Conservation (phyloP, 2,113 vertebrate species). For the Illadopsis cleaveri region DNA sequence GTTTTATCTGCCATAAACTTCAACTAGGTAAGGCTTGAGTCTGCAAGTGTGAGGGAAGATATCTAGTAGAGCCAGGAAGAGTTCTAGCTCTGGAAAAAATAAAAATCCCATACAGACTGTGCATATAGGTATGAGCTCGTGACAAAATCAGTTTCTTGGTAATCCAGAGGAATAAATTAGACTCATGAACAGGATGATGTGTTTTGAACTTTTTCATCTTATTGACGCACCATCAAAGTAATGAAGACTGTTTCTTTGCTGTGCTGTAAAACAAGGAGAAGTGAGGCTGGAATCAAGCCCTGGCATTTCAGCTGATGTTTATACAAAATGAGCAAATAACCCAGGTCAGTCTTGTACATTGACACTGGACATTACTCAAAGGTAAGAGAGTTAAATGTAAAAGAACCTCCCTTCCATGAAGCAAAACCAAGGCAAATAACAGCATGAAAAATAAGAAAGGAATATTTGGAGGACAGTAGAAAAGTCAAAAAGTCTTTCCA, state of each 20-base stretch:
- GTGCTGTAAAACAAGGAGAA: background rate
- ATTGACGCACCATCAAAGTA: background rate
- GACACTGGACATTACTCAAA: background rate
- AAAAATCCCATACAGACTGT: background rate
- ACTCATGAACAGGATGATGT: background rate
- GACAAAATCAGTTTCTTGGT: background rate
- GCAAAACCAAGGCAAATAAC: background rate
- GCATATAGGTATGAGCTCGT: rapidly evolving
- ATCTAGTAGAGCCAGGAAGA: background rate
- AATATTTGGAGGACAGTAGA: background rate
- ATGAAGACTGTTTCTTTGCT: background rate
- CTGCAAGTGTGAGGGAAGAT: background rate
- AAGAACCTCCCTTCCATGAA: background rate
- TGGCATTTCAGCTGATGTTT: background rate
- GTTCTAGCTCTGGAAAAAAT: background rate
- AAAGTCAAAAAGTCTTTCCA: background rate
- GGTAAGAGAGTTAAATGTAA: background rate
- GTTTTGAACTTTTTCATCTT: background rate
- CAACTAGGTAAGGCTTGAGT: background rate
- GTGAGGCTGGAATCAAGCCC: background rate
- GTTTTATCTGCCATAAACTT: background rate
- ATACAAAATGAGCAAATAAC: background rate
- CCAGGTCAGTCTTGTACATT: background rate
- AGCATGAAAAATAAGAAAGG: background rate
- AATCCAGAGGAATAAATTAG: background rate